Evolutionary conservation across 2,797 vertebrate species (phyloP), one percentile per base, ranked within the genome.

Genomic region (Sus cebifrons): DNA sequence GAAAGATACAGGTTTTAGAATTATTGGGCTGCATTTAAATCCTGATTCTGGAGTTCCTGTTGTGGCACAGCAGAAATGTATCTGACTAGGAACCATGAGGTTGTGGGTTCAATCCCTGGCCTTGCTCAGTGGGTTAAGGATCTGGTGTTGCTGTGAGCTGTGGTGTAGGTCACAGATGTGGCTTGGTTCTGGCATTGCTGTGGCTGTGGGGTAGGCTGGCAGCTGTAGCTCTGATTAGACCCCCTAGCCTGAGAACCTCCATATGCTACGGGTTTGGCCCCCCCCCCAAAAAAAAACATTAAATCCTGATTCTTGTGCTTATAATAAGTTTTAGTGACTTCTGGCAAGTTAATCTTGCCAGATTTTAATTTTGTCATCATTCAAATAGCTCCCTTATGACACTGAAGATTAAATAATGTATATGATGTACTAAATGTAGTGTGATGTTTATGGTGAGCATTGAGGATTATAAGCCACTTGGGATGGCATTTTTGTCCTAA

Each of bases 281-380:
- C 36, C 36, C 36, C 36, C 36, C 36, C 36, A 32, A 36, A 36
- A 36, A 36, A 36, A 36, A 36, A 36, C 36, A 36, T 65, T 78
- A 85, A 85, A 85, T 75, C 15, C 52, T 23, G 0, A 95, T 90
- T 71, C 60, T 94, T 25, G 10, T 68, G 52, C 15, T 96, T 86
- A 58, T 18, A 49, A 32, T 91, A 49, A 32, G 12, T 62, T 87
- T 87, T 88, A 85, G 60, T 90, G 92, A 93, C 58, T 84, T 89
- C 73, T 74, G 36, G 40, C 17, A 96, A 84, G 32, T 90, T 89
- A 89, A 87, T 90, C 60, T 84, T 79, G 36, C 20, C 65, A 92
- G 52, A 73, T 83, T 86, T 95, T 96, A 67, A 83, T 87, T 86
- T 84, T 70, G 16, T 25, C 92, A 77, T 67, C 25, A 67, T 85